Conservation (phyloP, 2,113 vertebrate genomes). For the Podilymbus podiceps region DNA sequence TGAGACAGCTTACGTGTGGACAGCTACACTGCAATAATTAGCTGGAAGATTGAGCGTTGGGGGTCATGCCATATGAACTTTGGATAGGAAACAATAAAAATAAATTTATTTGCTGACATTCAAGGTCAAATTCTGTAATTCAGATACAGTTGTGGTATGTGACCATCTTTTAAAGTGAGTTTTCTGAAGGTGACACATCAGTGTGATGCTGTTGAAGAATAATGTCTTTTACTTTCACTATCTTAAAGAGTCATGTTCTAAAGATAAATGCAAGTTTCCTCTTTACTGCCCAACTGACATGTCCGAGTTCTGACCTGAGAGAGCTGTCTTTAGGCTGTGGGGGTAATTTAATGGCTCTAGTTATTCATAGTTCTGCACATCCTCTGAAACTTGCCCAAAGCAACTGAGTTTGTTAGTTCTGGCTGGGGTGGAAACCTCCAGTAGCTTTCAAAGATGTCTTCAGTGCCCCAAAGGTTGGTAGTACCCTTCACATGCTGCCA, state of each 20-base stretch:
- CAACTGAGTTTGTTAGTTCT: not conserved
- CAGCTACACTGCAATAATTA: not conserved
- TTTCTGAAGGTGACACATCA: not conserved
- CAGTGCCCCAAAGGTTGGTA: not conserved
- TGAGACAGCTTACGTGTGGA: not conserved
- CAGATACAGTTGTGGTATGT: not conserved
- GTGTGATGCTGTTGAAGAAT: not conserved
- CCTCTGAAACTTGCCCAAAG: not conserved
- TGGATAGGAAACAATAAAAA: not conserved
- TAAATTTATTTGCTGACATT: not conserved
- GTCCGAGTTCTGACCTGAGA: not conserved
- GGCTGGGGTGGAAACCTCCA: not conserved
- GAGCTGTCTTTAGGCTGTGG: not conserved
- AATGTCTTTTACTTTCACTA: not conserved
- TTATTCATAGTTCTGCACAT: not conserved
- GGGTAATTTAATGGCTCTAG: not conserved
- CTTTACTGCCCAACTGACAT: not conserved
- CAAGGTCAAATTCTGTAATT: not conserved
- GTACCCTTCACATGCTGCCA: not conserved
- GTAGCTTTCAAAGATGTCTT: not conserved
- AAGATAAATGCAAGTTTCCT: conserved; percentile 13
- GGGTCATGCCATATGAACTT: not conserved
- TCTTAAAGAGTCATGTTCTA: not conserved
- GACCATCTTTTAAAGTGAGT: not conserved
- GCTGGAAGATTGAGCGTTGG: not conserved